Percentiles rank a stretch among this genome's conserved stretches.
Evolutionary conservation across 2,797 vertebrate species (phyloP).

Genomic region (Lepilemur septentrionalis): DNA sequence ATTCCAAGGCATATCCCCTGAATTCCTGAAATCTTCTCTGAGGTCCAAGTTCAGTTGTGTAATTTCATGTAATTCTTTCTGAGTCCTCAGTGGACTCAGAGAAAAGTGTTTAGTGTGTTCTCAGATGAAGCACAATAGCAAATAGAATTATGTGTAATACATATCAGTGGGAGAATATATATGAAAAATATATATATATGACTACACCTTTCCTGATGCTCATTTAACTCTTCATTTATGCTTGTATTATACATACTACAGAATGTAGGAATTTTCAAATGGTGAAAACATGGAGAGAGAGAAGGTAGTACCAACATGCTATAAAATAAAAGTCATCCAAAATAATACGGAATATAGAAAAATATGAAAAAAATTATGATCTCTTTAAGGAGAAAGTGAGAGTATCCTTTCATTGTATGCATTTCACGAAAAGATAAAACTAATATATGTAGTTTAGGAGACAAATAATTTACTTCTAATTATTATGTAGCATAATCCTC

Average conservation of each 20-base stretch:
- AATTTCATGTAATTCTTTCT: neutral
- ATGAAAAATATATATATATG: neutral
- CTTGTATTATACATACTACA: neutral
- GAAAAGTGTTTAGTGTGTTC: neutral
- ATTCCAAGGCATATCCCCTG: neutral
- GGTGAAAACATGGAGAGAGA: neutral
- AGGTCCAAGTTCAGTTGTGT: neutral
- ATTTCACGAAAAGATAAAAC: conserved; percentile 1
- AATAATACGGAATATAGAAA: neutral
- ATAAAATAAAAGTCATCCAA: neutral
- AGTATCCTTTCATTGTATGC: neutral
- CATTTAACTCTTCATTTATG: neutral
- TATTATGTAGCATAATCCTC: neutral
- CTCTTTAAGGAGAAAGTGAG: neutral
- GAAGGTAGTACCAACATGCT: neutral
- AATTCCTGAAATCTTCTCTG: neutral
- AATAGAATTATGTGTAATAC: neutral
- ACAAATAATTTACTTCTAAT: neutral
- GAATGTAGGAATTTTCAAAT: neutral
- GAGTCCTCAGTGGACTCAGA: neutral
- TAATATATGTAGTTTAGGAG: neutral
- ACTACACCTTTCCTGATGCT: neutral
- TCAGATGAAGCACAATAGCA: neutral
- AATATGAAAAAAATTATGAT: neutral
- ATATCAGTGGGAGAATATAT: neutral